A percentile compares a stretch with the other conserved stretches of the same genome.
These are phyloP conservation scores for Mustela lutreola DNA, from an alignment of 2,113 vertebrate species.

Conservation along the genomic window DNA sequence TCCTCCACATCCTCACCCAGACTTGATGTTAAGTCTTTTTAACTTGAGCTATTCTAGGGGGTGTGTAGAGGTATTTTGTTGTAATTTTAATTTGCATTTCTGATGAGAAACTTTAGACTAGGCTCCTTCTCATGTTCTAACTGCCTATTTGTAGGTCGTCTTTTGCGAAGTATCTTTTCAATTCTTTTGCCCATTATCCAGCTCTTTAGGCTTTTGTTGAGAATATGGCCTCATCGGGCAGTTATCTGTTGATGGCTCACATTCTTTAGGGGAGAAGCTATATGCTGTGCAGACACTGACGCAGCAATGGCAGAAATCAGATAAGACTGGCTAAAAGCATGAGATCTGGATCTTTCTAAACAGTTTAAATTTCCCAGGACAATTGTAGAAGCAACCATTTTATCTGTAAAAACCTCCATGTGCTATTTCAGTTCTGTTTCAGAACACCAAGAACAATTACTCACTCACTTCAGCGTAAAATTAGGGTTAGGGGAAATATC, in stretches of 20 bases:
- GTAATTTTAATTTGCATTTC: constrained; percentile 15
- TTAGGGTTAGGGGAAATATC: background rate
- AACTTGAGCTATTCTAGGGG: background rate
- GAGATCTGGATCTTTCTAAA: constrained; percentile 19
- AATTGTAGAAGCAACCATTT: background rate
- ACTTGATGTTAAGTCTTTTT: background rate
- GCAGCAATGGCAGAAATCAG: background rate
- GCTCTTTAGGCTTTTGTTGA: background rate
- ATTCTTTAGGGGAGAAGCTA: background rate
- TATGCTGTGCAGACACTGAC: background rate
- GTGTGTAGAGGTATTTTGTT: background rate
- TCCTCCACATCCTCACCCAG: background rate
- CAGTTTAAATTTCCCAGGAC: background rate
- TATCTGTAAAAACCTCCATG: background rate
- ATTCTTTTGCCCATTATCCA: background rate
- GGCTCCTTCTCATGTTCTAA: background rate
- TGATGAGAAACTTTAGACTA: background rate
- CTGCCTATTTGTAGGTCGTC: background rate
- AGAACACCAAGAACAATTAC: constrained; percentile 14
- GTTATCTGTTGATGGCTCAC: background rate
- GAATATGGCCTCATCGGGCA: background rate
- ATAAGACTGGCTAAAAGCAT: background rate
- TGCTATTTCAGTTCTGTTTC: background rate
- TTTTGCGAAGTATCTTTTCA: background rate
- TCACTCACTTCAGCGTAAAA: constrained; percentile 1